These are phyloP conservation scores for Alosa sapidissima DNA, from an alignment of 2,797 vertebrate genomes.

Conservation along the genomic window DNA sequence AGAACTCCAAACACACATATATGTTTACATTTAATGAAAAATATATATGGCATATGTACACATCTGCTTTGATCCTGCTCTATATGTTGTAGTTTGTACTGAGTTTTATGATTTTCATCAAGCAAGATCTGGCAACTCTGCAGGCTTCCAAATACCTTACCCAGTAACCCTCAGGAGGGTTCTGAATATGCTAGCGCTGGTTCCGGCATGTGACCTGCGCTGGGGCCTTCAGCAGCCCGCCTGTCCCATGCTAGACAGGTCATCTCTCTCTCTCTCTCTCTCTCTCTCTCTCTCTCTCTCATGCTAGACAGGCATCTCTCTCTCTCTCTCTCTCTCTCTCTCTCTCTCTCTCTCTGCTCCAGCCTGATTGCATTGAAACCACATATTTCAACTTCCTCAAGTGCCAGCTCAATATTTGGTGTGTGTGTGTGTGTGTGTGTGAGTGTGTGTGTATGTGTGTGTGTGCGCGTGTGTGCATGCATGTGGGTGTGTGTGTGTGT, in stretches of 20 bases:
- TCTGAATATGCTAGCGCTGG: neutral
- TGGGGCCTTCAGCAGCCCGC: neutral
- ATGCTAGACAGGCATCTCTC: neutral
- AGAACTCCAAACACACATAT: neutral
- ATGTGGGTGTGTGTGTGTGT: neutral
- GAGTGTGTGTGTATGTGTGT: neutral
- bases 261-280: neutral
- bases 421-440: neutral
- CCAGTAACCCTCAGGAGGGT: neutral
- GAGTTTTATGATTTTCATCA: neutral
- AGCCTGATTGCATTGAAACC: neutral
- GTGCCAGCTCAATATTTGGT: slow-evolving; percentile 10
- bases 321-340: no score
- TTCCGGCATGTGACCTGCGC: neutral
- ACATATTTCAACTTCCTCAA: neutral
- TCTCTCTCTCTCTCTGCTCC: neutral
- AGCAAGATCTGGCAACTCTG: neutral
- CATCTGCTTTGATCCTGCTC: neutral
- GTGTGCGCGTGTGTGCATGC: neutral
- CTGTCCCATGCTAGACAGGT: neutral
- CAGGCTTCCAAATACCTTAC: neutral
- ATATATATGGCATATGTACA: neutral
- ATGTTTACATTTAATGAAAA: no score
- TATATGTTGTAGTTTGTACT: neutral
- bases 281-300: neutral